A percentile compares a stretch with the other conserved stretches of the same genome.
Evolutionary conservation across 2,113 vertebrate genomes (phyloP).

Genomic region (Hippopotamus amphibius): DNA sequence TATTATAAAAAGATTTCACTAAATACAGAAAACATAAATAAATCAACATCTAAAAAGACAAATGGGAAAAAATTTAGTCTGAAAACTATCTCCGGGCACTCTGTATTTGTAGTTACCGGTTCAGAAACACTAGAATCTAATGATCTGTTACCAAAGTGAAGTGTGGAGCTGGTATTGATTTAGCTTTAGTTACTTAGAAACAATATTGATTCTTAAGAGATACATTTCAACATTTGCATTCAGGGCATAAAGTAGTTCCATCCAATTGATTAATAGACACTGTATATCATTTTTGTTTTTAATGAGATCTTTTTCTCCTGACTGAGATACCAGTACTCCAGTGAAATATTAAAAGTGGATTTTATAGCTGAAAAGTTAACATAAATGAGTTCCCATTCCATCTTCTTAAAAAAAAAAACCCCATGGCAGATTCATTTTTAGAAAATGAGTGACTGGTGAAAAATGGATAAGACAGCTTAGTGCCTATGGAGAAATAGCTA

Average conservation of each 20-base stretch:
- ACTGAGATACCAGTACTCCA: constrained; percentile 66
- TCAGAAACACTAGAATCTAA: constrained; percentile 84
- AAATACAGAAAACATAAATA: constrained; percentile 29
- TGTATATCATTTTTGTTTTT: constrained; percentile 86
- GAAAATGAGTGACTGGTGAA: constrained; percentile 63
- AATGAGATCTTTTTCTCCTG: constrained; percentile 84
- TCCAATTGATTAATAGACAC: constrained; percentile 85
- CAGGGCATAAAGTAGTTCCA: constrained; percentile 81
- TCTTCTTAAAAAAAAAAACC: background rate
- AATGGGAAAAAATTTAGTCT: constrained; percentile 71
- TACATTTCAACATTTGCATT: constrained; percentile 79
- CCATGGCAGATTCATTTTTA: constrained; percentile 62
- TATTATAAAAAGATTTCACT: constrained; percentile 27
- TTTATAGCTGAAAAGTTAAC: constrained; percentile 63
- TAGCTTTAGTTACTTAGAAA: constrained; percentile 88
- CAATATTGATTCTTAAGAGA: constrained; percentile 87
- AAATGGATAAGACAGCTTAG: background rate
- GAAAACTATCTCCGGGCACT: constrained; percentile 76
- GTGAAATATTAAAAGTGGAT: constrained; percentile 77
- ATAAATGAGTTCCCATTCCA: constrained; percentile 55
- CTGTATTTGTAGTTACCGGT: constrained; percentile 77
- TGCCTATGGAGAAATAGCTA: constrained; percentile 24
- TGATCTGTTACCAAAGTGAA: constrained; percentile 86
- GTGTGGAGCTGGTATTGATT: constrained; percentile 86
- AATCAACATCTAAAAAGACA: constrained; percentile 66